These are phyloP conservation scores for Glyptemys insculpta DNA, from an alignment of 2,797 vertebrate genomes.

Conservation along the genomic window DNA sequence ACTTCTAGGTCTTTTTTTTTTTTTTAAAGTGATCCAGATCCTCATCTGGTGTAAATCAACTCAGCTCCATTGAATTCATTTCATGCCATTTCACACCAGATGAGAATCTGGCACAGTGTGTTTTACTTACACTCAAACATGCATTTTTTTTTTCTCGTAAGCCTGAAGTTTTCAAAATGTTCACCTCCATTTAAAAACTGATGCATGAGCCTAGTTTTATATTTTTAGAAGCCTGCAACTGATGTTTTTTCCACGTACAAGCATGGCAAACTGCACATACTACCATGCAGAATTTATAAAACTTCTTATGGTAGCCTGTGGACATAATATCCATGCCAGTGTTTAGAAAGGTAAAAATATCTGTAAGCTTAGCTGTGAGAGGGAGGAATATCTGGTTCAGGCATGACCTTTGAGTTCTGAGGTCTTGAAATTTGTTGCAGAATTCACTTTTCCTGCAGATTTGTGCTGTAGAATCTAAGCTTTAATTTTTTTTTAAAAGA, in stretches of 20 bases:
- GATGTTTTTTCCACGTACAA: neutral
- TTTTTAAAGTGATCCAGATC: neutral
- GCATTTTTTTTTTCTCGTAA: neutral
- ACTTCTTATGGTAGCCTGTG: neutral
- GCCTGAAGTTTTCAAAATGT: neutral
- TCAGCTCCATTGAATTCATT: neutral
- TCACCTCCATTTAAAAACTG: neutral
- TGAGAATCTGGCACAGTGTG: neutral
- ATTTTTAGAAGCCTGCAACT: neutral
- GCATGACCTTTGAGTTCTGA: neutral
- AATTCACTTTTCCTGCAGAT: too few species aligned
- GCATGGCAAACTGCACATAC: neutral
- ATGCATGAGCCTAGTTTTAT: neutral
- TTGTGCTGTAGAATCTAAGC: neutral
- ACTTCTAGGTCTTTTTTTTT: neutral
- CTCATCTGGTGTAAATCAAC: rapidly evolving
- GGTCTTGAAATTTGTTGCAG: neutral
- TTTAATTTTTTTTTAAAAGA: too few species aligned
- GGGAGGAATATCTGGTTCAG: neutral
- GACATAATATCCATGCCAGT: neutral
- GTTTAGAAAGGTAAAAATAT: too few species aligned
- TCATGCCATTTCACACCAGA: neutral
- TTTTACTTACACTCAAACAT: neutral
- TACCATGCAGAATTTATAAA: neutral
- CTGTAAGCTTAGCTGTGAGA: neutral